Evolutionary conservation across 1,140 invertebrate species (phyloP).

Genomic region (Rhizoglyphus robini): DNA sequence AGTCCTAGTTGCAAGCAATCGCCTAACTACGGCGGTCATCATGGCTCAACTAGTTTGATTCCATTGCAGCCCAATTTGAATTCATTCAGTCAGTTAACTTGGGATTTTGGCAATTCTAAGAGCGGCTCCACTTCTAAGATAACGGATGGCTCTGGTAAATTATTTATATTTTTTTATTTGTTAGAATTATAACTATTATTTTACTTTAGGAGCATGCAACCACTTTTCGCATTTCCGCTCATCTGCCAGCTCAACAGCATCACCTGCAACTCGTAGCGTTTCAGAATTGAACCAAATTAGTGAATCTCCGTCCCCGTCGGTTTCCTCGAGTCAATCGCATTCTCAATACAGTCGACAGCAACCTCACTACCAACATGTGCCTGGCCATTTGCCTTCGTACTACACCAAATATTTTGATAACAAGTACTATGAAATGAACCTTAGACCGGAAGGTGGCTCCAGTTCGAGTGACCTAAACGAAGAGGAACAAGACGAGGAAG

Average conservation of each 20-base stretch:
- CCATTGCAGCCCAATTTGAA: neutral
- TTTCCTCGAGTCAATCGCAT: neutral
- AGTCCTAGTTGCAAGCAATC: too few relatives aligned
- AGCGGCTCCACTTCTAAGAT: too few relatives aligned
- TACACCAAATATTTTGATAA: constrained; percentile 2
- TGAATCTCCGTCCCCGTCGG: neutral
- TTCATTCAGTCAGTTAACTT: neutral
- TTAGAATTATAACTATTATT: too few relatives aligned
- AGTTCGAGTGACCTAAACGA: neutral
- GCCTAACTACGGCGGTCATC: too few relatives aligned
- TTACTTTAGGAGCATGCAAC: too few relatives aligned
- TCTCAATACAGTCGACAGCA: neutral
- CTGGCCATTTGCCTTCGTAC: neutral
- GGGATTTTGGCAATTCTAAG: neutral
- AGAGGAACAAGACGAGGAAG: constrained; percentile 2
- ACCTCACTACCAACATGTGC: neutral
- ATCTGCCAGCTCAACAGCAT: neutral
- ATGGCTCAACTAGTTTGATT: neutral
- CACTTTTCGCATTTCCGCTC: neutral
- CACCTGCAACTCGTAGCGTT: neutral
- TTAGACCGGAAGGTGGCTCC: neutral
- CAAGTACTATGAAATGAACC: neutral
- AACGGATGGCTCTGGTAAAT: too few relatives aligned
- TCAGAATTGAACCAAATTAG: neutral
- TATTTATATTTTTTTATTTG: too few relatives aligned